Percentiles rank a stretch among this genome's conserved stretches.
phyloP scores from a whole-genome alignment of 2,888 invertebrate genomes.

The Eupithecia subumbrata region DNA sequence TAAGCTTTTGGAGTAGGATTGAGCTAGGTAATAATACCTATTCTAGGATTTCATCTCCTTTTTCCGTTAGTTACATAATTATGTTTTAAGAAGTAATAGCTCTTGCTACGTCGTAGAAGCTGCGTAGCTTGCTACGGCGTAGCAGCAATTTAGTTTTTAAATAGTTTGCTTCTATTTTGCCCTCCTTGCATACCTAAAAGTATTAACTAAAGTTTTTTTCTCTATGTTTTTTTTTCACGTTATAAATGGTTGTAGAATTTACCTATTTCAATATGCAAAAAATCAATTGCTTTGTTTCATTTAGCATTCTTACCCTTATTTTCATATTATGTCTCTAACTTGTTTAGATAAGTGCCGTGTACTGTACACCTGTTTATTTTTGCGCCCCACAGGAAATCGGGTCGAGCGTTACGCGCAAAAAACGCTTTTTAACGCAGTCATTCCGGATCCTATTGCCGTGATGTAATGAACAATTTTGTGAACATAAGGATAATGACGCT shows the following conservation, averaged over 20 bases:
- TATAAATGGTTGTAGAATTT: background rate
- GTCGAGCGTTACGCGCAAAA: constrained; percentile 37
- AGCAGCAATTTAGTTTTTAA: too few relatives aligned
- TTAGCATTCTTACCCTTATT: background rate
- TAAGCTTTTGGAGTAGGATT: background rate
- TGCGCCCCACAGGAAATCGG: constrained; percentile 37
- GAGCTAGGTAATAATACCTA: background rate
- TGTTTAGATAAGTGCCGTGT: background rate
- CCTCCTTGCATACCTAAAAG: background rate
- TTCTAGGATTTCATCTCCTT: background rate
- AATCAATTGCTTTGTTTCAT: background rate
- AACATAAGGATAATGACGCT: constrained; percentile 21
- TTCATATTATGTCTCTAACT: background rate
- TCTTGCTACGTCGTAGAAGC: background rate
- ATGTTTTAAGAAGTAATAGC: background rate
- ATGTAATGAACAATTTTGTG: constrained; percentile 35
- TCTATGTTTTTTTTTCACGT: background rate
- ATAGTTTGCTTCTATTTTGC: too few relatives aligned
- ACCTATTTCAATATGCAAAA: background rate
- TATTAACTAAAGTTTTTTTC: background rate
- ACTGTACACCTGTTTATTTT: constrained; percentile 36
- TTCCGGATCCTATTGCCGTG: constrained; percentile 36
- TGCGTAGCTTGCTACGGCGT: background rate
- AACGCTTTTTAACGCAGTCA: constrained; percentile 39
- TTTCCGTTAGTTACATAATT: background rate